A percentile compares a stretch with the other conserved stretches of the same genome.
These are phyloP conservation scores for Pangasius mekongensis DNA, from an alignment of 2,797 vertebrate genomes.

Conservation along the genomic window DNA sequence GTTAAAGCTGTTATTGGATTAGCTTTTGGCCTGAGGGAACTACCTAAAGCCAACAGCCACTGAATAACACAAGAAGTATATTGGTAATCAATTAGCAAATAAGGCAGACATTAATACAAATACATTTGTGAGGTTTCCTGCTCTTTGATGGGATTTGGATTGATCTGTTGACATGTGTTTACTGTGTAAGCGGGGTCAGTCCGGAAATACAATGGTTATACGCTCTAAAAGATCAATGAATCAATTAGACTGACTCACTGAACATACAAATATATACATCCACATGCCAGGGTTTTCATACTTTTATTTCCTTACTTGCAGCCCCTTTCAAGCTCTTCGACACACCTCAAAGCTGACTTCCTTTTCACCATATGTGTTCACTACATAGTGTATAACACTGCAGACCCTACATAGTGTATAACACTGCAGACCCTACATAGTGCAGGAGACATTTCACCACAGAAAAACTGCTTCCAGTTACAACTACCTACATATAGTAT, in stretches of 20 bases:
- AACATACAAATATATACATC: not conserved
- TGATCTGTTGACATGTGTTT: constrained; percentile 32
- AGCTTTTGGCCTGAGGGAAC: constrained; percentile 29
- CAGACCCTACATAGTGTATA: not conserved
- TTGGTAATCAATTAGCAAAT: constrained; percentile 51
- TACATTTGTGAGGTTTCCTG: constrained; percentile 9
- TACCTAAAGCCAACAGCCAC: not conserved
- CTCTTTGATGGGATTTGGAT: constrained; percentile 8
- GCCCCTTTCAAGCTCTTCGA: not conserved
- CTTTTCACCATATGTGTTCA: not conserved
- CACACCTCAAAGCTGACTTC: not conserved
- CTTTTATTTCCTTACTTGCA: not conserved
- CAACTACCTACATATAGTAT: not conserved
- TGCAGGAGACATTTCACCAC: not conserved
- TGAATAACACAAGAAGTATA: not conserved
- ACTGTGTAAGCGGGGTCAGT: not conserved
- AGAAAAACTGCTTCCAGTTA: not conserved
- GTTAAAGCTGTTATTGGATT: constrained; percentile 45
- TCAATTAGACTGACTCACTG: not conserved
- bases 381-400: not conserved
- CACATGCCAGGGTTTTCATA: not conserved
- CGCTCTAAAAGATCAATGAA: not conserved
- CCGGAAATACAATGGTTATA: not conserved
- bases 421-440: not conserved
- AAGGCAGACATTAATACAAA: constrained; percentile 37